Evolutionary conservation across 2,797 vertebrate species (phyloP), one percentile per base, ranked within the genome.

Genomic region (Ispidina picta): DNA sequence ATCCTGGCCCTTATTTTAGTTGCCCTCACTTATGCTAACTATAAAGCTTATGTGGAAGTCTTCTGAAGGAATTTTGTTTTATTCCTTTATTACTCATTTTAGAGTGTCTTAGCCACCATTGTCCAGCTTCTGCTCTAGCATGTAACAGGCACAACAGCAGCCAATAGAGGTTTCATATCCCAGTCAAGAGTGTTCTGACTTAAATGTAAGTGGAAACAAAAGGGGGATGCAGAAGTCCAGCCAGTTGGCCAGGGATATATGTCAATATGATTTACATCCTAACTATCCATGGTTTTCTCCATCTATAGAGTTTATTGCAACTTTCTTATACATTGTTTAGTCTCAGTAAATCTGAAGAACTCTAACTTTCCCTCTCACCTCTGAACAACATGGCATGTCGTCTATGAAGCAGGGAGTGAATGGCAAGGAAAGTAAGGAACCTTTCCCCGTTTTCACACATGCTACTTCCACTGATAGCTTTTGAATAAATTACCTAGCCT

Each of bases 381-480:
- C 49, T 70, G 31, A 66, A 76, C 86, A 59, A 41, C 0, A 0
- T 29, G n/a, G 35, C 11, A 70, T 73, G 21, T 33, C 4, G 4
- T 66, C 19, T 56, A 13, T 10, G 11, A 55, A 29, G 19, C 16
- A 77, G 49, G 15, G 13, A 28, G 35, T 14, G 37, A 86, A 73
- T 15, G 17, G 11, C 25, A 77, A 48, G 9, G 29, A 54, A 82
- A 70, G 12, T 20, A 39, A 48, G 28, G 22, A 83, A 22, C 2
- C 0, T 68, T 86, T 48, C 25, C 2, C 9, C 25, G 5, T 28
- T 19, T 77, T 39, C 8, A 7, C 43, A 16, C 0, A 1, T 26
- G 51, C 51, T 37, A 17, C 3, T 75, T 62, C 20, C 7, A n/a
- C 5, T 46, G 22, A 62, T 12, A 9, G 25, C 12, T 37, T 86